Evolutionary conservation across 2,797 vertebrate genomes (phyloP).

Genomic region (Sylvilagus floridanus): DNA sequence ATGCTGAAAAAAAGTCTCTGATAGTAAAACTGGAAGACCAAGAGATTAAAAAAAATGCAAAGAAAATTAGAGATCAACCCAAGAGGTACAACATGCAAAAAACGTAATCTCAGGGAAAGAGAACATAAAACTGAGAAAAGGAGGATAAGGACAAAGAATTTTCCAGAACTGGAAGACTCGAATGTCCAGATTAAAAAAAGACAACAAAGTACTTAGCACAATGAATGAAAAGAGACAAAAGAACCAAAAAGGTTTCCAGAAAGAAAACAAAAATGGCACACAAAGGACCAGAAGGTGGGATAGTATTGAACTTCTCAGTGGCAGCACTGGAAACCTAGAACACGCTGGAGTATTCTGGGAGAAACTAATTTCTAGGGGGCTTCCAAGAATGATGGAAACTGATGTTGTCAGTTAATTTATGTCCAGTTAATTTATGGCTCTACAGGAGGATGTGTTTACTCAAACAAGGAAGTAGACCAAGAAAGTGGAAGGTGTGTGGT

Average conservation of each 20-base stretch:
- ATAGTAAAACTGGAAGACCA: background rate
- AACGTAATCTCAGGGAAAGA: background rate
- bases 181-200: background rate
- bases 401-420: constrained; percentile 26
- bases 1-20: background rate
- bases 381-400: background rate
- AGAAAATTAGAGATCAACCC: background rate
- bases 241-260: constrained; percentile 15
- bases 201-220: background rate
- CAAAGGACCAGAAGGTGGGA: background rate
- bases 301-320: background rate
- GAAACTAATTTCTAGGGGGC: background rate
- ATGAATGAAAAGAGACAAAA: background rate
- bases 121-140: background rate
- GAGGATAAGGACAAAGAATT: background rate
- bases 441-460: background rate
- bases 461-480: constrained; percentile 54
- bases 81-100: background rate
- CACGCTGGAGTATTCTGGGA: background rate
- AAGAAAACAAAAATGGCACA: background rate
- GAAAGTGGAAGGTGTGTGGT: background rate
- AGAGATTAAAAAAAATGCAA: constrained; percentile 27
- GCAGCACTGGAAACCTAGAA: background rate
- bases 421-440: background rate
- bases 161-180: background rate